These are phyloP conservation scores for Rhinichthys klamathensis DNA, from an alignment of 2,113 vertebrate species.

Conservation along the genomic window DNA sequence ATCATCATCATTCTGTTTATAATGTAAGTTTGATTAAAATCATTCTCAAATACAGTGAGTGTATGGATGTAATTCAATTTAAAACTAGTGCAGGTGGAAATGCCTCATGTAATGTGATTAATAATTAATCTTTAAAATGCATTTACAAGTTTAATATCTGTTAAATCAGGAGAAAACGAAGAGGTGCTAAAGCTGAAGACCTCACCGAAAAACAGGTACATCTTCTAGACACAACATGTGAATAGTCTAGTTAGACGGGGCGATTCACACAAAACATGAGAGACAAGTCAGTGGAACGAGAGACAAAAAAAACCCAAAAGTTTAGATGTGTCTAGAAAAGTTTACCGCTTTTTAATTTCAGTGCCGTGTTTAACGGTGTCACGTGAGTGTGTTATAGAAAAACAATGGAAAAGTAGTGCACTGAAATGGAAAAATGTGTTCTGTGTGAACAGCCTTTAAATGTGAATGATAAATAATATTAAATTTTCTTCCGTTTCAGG, in stretches of 20 bases:
- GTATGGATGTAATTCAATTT: too few species aligned
- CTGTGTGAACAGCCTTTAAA: too few species aligned
- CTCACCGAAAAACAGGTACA: background rate
- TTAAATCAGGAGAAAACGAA: background rate
- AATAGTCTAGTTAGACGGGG: too few species aligned
- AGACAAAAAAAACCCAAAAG: too few species aligned
- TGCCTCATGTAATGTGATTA: background rate
- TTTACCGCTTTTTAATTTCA: too few species aligned
- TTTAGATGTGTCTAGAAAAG: too few species aligned
- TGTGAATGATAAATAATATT: background rate
- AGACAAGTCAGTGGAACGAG: too few species aligned
- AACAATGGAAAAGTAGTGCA: too few species aligned
- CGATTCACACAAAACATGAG: too few species aligned
- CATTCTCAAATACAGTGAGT: background rate
- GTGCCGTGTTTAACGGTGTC: too few species aligned
- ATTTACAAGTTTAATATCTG: background rate
- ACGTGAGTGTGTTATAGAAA: too few species aligned
- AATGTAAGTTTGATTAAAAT: background rate
- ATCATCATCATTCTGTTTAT: background rate
- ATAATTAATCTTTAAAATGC: background rate
- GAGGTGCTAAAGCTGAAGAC: background rate
- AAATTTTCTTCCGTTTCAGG: background rate
- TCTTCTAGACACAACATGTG: background rate
- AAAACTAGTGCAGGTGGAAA: background rate
- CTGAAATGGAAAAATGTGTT: too few species aligned